Evolutionary conservation across 2,113 vertebrate genomes (phyloP), one percentile per base, ranked within the genome.

Genomic region (Grammomys dolichurus): DNA sequence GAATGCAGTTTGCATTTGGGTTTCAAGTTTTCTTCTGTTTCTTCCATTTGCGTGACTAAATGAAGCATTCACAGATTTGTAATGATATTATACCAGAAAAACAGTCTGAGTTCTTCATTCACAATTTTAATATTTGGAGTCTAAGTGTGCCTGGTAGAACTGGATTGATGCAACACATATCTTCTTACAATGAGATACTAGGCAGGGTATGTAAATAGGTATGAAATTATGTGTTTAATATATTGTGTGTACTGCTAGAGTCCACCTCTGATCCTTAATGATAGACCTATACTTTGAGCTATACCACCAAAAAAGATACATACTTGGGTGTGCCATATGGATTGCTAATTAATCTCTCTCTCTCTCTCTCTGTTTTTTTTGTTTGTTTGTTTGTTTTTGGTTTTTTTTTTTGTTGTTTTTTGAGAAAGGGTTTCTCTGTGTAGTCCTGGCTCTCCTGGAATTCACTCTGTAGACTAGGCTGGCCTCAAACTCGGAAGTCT

Each of bases 261-360:
- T 63, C 43, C 82, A 33, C 11, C 1, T 67, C 14, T 70, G 3
- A 6, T n/a, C 31, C 40, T 60, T 46, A 17, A 0, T 60, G 16
- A 1, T 14, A 48, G 31, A 11, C 22, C 36, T n/a, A 0, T 81
- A 33, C 31, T 60, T 43, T 58, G 65, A 72, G 17, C 31, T 58
- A 14, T 0, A 48, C 2, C 4, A 7, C 24, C 3, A n/a, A 31
- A 22, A 51, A 28, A 54, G 5, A 51, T 36, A 11, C 4, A 3
- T 63, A 1, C 58, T 43, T 3, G 69, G 3, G 63, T 89, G 54
- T 60, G 36, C 89, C 73, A 26, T 48, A 26, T 14, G 7, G 0
- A 20, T 33, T 40, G 40, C 40, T 40, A 40, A 40, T 40, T 40
- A 40, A 40, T 40, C 40, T 40, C 40, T 40, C 40, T 40, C 40